Evolutionary conservation across 1,140 invertebrate species (phyloP).

Genomic region (Lethocerus indicus): DNA sequence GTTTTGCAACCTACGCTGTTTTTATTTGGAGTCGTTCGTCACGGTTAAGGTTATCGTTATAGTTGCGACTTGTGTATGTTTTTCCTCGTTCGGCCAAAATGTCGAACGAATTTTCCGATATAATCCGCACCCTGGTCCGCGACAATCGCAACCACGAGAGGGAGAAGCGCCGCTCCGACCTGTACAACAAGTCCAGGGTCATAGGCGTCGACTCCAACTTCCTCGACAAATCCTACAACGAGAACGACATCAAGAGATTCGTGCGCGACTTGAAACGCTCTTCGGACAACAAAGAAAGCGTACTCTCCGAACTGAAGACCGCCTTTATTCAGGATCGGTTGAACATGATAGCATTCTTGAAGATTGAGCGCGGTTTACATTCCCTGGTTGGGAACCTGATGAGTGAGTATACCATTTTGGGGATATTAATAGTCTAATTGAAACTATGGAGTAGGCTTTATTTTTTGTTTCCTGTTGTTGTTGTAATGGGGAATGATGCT

Average conservation of each 20-base stretch:
- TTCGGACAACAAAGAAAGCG: background rate
- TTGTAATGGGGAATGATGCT: too few relatives aligned
- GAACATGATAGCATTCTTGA: slow-evolving; percentile 25
- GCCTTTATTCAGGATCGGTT: slow-evolving; percentile 22
- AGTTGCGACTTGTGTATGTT: too few relatives aligned
- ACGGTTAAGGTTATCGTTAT: too few relatives aligned
- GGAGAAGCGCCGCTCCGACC: background rate
- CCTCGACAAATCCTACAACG: background rate
- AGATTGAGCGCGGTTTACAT: slow-evolving; percentile 25
- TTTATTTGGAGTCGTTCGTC: too few relatives aligned
- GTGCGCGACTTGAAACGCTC: background rate
- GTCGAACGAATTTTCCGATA: too few relatives aligned
- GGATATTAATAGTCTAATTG: slow-evolving; percentile 4
- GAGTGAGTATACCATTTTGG: slow-evolving; percentile 20
- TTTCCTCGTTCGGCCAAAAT: too few relatives aligned
- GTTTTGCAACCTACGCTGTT: too few relatives aligned
- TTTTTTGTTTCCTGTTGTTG: background rate
- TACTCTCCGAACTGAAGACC: slow-evolving; percentile 22
- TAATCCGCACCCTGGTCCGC: too few relatives aligned
- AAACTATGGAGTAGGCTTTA: background rate
- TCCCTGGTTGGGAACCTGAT: slow-evolving; percentile 26
- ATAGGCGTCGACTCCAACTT: background rate
- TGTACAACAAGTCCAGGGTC: background rate
- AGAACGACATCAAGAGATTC: background rate
- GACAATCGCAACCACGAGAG: slow-evolving; percentile 1